Evolutionary conservation across 2,113 vertebrate genomes (phyloP), one percentile per base, ranked within the genome.

Genomic region (Falco punctatus): DNA sequence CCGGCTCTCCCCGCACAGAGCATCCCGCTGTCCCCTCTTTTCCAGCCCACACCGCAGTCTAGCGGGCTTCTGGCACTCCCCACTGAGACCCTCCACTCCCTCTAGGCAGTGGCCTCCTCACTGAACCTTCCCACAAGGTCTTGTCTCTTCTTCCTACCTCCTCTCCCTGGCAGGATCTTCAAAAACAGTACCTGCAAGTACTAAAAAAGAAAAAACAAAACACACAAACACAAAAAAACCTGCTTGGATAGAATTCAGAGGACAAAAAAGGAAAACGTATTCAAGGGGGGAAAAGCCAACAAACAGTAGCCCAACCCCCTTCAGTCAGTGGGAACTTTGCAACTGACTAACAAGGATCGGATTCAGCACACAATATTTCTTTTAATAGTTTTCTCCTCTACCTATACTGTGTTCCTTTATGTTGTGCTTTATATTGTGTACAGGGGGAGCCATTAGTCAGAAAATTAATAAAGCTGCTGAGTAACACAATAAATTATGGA

Each of bases 401-500:
- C 15, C 19, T 57, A 21, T 42, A 8, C 32, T 42, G 28, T 16
- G 32, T 28, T 72, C 24, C 22, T 49, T 55, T n/a, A 30, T 38
- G 40, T 54, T 55, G 14, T 38, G 55, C 27, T 94, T 75, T 90
- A 49, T 10, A 6, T 35, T 54, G 7, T 57, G 52, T 54, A 19
- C 30, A 66, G 54, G 62, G 69, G 59, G n/a, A 95, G 33, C 42
- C 48, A 35, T 67, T 81, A 93, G 64, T 71, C 75, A 83, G 64
- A 88, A 86, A 93, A 95, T 81, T 16, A 86, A 73, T 71, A 26
- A 90, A 92, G 48, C 82, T 81, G 69, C 64, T 74, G 58, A 74
- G 32, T 70, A 59, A 51, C 11, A 13, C 15, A 42, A 5, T 62
- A 54, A 77, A 42, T 55, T 40, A 35, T 67, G 65, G 38, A 82